phyloP scores from a whole-genome alignment of 2,888 invertebrate species.

The Dermolepida albohirtum region DNA sequence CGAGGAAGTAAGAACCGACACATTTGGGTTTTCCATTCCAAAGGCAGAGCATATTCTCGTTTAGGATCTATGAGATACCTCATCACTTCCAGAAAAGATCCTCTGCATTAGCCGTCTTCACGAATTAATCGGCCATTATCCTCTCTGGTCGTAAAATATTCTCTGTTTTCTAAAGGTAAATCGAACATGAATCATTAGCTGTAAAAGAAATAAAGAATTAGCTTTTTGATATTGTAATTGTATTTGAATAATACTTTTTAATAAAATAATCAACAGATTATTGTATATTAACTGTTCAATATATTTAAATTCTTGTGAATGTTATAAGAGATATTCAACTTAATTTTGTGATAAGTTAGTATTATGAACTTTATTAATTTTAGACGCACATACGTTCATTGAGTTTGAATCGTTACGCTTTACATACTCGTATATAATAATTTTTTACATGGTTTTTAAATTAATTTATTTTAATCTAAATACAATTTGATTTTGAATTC shows the following conservation, averaged over 20 bases:
- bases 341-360: too few relatives aligned
- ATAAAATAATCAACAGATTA: too few relatives aligned
- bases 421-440: too few relatives aligned
- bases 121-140: constrained; percentile 74
- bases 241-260: background rate
- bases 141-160: constrained; percentile 76
- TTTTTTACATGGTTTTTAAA: too few relatives aligned
- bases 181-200: constrained; percentile 75
- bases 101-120: constrained; percentile 73
- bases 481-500: too few relatives aligned
- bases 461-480: too few relatives aligned
- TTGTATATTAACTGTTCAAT: background rate
- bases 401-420: too few relatives aligned
- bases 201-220: constrained; percentile 46
- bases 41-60: constrained; percentile 72
- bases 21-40: constrained; percentile 75
- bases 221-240: background rate
- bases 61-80: constrained; percentile 78
- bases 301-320: too few relatives aligned
- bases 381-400: too few relatives aligned
- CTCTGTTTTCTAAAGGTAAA: constrained; percentile 73
- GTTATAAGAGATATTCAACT: too few relatives aligned
- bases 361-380: too few relatives aligned
- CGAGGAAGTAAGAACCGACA: constrained; percentile 75
- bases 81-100: constrained; percentile 76